These are phyloP conservation scores for Lasioglossum lativentre DNA, from an alignment of 2,888 invertebrate species.

Conservation along the genomic window DNA sequence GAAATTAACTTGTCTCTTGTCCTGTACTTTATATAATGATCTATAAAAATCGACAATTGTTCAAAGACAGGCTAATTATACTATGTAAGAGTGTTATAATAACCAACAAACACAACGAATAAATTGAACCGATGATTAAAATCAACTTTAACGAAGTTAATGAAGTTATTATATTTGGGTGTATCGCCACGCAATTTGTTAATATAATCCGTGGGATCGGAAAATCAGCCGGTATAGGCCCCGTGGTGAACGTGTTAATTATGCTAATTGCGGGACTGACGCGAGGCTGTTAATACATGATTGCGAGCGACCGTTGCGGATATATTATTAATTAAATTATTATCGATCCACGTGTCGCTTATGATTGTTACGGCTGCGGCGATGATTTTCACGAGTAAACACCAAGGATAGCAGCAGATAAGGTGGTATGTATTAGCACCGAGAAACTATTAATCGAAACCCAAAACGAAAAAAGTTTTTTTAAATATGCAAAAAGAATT, in stretches of 20 bases:
- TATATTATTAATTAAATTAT: slow-evolving; percentile 9
- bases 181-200: background rate
- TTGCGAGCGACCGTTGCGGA: background rate
- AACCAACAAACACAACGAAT: background rate
- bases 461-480: background rate
- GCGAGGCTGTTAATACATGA: background rate
- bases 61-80: background rate
- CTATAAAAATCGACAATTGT: background rate
- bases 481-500: background rate
- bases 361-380: background rate
- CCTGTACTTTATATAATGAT: background rate
- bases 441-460: background rate
- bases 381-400: background rate
- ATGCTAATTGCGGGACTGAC: background rate
- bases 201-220: background rate
- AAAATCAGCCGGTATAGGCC: background rate
- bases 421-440: background rate
- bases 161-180: background rate
- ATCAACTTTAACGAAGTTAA: background rate
- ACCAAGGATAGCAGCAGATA: background rate
- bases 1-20: background rate
- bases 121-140: background rate
- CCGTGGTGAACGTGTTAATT: background rate
- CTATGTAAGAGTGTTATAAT: background rate
- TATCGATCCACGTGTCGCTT: background rate